Percentiles rank a stretch among this genome's conserved stretches.
Conservation (phyloP, 2,113 vertebrate species). For the Empidonax traillii region DNA sequence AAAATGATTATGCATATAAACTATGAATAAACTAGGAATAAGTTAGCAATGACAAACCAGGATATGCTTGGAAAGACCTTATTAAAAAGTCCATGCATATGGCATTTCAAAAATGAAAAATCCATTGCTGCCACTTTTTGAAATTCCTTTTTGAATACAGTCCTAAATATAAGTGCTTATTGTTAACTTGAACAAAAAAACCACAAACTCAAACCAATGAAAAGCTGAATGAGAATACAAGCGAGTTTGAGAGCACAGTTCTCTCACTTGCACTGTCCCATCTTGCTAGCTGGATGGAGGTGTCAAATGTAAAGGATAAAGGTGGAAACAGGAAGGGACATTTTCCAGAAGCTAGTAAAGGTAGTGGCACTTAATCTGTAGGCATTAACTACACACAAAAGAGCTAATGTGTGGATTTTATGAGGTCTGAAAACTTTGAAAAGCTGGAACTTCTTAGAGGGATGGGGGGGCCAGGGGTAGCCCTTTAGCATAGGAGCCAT, state of each 20-base stretch:
- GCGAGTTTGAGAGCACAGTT: not conserved
- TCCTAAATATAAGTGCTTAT: not conserved
- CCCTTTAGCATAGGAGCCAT: not conserved
- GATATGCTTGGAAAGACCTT: not conserved
- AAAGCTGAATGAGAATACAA: not conserved
- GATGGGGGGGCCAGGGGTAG: not conserved
- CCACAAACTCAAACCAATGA: not conserved
- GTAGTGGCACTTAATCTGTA: not conserved
- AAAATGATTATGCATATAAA: not conserved
- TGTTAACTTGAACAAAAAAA: not conserved
- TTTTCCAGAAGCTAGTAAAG: not conserved
- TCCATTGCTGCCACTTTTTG: not conserved
- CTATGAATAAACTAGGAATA: not conserved
- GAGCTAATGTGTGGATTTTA: not conserved
- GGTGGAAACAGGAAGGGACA: not conserved
- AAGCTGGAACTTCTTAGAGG: not conserved
- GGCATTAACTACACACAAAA: not conserved
- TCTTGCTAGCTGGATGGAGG: not conserved
- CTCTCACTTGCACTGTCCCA: not conserved
- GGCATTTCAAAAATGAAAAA: not conserved
- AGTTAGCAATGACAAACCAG: not conserved
- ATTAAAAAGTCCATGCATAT: not conserved
- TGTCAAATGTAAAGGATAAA: not conserved
- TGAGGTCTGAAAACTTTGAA: not conserved
- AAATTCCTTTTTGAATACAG: not conserved